Percentiles rank a stretch among this genome's conserved stretches.
phyloP scores from a whole-genome alignment of 2,888 invertebrate species.

The Lepidocyrtinus sp. region DNA sequence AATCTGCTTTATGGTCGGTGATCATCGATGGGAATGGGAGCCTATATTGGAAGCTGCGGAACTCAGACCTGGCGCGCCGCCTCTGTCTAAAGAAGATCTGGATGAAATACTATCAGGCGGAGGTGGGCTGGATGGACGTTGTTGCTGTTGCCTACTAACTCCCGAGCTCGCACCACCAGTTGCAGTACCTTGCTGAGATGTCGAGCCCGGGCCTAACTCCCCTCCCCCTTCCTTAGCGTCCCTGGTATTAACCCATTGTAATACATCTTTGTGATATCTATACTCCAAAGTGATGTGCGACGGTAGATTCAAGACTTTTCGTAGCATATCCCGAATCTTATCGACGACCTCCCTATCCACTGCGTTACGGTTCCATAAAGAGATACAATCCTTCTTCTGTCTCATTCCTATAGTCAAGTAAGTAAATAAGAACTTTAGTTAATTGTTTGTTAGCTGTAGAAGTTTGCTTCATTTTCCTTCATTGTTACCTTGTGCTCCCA shows the following conservation, averaged over 20 bases:
- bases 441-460: background rate
- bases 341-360: conserved; percentile 89
- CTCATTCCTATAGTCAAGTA: conserved; percentile 63
- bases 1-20: background rate
- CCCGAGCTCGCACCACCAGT: conserved; percentile 40
- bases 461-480: too few relatives aligned
- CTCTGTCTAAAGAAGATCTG: conserved; percentile 58
- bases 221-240: conserved; percentile 45
- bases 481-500: conserved; percentile 86
- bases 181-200: conserved; percentile 22
- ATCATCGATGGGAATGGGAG: conserved; percentile 50
- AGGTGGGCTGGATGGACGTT: conserved; percentile 59
- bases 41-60: conserved; percentile 46
- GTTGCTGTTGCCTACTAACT: too few relatives aligned
- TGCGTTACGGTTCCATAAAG: conserved; percentile 97
- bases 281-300: conserved; percentile 95
- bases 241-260: conserved; percentile 67
- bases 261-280: conserved; percentile 74
- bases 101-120: conserved; percentile 52
- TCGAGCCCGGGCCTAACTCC: conserved; percentile 37
- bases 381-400: conserved; percentile 91
- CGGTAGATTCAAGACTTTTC: conserved; percentile 95
- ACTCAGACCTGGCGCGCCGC: conserved; percentile 54
- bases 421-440: background rate
- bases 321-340: conserved; percentile 94